Percentiles rank a stretch among this genome's conserved stretches.
phyloP scores from a whole-genome alignment of 2,888 invertebrate species.

The Epistrophe grossulariae region DNA sequence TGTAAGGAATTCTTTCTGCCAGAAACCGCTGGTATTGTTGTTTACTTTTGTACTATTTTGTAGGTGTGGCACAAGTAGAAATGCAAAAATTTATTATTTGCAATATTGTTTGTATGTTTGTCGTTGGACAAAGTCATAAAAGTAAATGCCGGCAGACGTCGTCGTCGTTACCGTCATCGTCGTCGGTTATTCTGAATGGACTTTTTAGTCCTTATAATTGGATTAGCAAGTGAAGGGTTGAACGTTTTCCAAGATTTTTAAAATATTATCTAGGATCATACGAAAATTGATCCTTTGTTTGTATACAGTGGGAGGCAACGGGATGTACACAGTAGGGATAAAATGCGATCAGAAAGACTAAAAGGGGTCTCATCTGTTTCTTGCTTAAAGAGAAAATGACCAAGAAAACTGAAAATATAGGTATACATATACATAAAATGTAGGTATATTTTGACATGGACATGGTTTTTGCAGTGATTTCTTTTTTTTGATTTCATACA shows the following conservation, averaged over 20 bases:
- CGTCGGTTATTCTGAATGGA: conserved; percentile 31
- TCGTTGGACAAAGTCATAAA: conserved; percentile 45
- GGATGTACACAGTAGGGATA: conserved; percentile 63
- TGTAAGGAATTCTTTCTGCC: conserved; percentile 34
- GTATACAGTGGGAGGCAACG: conserved; percentile 41
- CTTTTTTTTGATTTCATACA: too few species aligned
- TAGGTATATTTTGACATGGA: too few species aligned
- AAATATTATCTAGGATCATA: conserved; percentile 69
- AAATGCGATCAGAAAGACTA: conserved; percentile 58
- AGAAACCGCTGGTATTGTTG: conserved; percentile 53
- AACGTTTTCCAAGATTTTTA: conserved; percentile 70
- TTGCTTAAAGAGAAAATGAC: background rate
- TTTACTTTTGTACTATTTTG: conserved; percentile 30
- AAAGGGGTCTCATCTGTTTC: conserved; percentile 30
- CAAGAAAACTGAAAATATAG: background rate
- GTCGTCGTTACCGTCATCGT: conserved; percentile 5
- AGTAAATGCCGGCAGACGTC: conserved; percentile 43
- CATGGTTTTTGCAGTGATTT: background rate
- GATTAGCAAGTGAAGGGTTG: conserved; percentile 73
- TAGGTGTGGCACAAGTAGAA: conserved; percentile 61
- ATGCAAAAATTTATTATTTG: conserved; percentile 45
- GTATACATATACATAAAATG: background rate
- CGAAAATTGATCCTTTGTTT: conserved; percentile 65
- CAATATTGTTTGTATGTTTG: conserved; percentile 41
- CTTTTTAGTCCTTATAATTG: conserved; percentile 53